Evolutionary conservation across 1,140 invertebrate species (phyloP).

Genomic region (Wasmannia auropunctata): DNA sequence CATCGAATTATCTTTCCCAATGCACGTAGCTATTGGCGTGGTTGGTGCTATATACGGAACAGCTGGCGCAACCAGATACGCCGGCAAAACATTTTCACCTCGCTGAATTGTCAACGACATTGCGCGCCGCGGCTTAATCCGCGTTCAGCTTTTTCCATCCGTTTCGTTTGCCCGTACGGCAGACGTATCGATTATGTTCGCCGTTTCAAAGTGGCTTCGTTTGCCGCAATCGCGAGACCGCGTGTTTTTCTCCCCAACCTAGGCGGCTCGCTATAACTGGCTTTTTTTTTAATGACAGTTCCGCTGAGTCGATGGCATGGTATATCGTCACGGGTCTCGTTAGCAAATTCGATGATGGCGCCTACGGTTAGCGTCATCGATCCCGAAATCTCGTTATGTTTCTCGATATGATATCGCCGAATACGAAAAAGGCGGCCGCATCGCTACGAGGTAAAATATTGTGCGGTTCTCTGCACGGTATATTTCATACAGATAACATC

Average conservation of each 20-base stretch:
- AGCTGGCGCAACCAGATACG: conserved; percentile 59
- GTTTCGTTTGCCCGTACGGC: conserved; percentile 51
- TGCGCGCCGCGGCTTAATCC: conserved; percentile 53
- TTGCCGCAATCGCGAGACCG: conserved; percentile 50
- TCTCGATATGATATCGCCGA: neutral
- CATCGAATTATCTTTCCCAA: conserved; percentile 49
- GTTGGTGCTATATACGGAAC: conserved; percentile 18
- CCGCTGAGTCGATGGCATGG: conserved; percentile 38
- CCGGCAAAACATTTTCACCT: conserved; percentile 66
- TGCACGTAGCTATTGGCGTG: neutral
- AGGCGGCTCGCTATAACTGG: conserved; percentile 39
- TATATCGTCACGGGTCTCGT: conserved; percentile 60
- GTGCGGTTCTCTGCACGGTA: conserved; percentile 26
- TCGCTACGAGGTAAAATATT: conserved; percentile 55
- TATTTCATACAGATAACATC: conserved; percentile 50
- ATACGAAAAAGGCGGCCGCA: conserved; percentile 4
- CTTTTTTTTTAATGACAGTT: conserved; percentile 66
- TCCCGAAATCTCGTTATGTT: conserved; percentile 65
- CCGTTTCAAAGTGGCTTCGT: conserved; percentile 59
- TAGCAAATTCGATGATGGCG: conserved; percentile 52
- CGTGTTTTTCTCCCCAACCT: conserved; percentile 36
- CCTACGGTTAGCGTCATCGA: conserved; percentile 52
- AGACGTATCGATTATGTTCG: conserved; percentile 64
- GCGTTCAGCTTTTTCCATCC: conserved; percentile 58
- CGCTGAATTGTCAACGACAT: conserved; percentile 57